Base-by-base conservation (phyloP, 1,140 invertebrate species). In the Centruroides sculpturatus region DNA sequence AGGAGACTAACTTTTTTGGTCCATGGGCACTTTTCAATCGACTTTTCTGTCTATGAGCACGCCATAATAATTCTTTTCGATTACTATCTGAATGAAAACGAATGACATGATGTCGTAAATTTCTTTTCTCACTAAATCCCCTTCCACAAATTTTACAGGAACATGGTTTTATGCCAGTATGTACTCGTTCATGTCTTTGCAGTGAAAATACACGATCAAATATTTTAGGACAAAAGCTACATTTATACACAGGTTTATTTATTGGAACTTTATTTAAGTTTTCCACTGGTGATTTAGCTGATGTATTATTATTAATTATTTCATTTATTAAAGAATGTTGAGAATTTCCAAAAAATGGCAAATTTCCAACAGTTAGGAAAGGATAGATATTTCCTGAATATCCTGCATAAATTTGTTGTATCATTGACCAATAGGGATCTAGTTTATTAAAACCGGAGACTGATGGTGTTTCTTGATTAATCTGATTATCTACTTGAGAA, bases 181-280 rank as follows among this genome's bases (percentile, higher is more conserved):
- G 73, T 23, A 75, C 70, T 41, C 73, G 64, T 62, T 75, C 73
- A 59, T 75, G 73, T 13, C 73, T 66, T 59, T 75, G 72, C n/a
- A 75, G 67, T 13, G 70, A 72, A 63, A 73, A 80, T 5, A 78
- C 75, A 47, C 79, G 68, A 67, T 80, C 79, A 67, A 80, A 80
- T 56, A 75, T 77, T 65, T 80, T 80, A 1, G 73, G 73, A 65
- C 79, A 80, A 13, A 73, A 72, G 46, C 69, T 66, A 62, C 73
- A 74, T 34, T 62, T 53, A 36, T 53, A 53, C 7, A 36, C 41
- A 41, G 41, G 41, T 8, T 41, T 41, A 41, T 41, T 41, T 41
- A 41, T 41, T 41, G 51, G 51, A 34, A 53, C 51, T 53, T 23
- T 23, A 36, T 53, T 23, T 53, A 53, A 36, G 3, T 36, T 53